These are phyloP conservation scores for Metellina segmentata DNA, from an alignment of 2,888 invertebrate species.

Conservation along the genomic window DNA sequence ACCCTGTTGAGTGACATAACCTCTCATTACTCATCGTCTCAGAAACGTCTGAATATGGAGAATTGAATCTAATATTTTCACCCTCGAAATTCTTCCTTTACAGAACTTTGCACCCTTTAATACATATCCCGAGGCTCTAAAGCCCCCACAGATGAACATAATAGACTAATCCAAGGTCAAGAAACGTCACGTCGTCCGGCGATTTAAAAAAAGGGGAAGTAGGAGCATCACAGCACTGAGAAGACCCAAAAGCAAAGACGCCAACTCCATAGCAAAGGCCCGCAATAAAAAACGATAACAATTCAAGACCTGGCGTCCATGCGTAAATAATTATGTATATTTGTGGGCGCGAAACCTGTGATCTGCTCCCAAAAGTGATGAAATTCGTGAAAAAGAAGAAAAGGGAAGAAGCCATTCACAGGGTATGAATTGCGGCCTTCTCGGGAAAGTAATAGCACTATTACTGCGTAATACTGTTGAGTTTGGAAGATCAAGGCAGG, in stretches of 20 bases:
- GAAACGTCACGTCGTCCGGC: not conserved
- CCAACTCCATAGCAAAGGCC: not conserved
- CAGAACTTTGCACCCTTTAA: not conserved
- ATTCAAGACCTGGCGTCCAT: slow-evolving; percentile 41
- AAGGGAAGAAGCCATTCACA: slow-evolving; percentile 39
- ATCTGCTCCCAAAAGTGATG: slow-evolving; percentile 63
- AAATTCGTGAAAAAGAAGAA: slow-evolving; percentile 39
- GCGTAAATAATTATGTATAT: slow-evolving; percentile 68
- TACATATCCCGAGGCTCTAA: not conserved
- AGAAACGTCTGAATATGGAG: no score
- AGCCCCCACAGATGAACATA: not conserved
- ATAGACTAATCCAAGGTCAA: not conserved
- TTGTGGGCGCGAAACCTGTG: slow-evolving; percentile 56
- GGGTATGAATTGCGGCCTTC: slow-evolving; percentile 27
- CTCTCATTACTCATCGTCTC: no score
- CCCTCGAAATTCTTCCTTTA: not conserved
- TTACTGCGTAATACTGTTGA: slow-evolving; percentile 14
- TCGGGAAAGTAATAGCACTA: slow-evolving; percentile 18
- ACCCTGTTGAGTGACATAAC: no score
- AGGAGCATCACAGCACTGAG: not conserved
- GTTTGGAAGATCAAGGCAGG: not conserved
- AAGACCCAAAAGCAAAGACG: not conserved
- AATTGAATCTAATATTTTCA: no score
- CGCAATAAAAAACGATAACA: slow-evolving; percentile 44
- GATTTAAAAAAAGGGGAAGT: not conserved